phyloP scores from a whole-genome alignment of 2,888 invertebrate species.

The Leptogaster cylindrica region DNA sequence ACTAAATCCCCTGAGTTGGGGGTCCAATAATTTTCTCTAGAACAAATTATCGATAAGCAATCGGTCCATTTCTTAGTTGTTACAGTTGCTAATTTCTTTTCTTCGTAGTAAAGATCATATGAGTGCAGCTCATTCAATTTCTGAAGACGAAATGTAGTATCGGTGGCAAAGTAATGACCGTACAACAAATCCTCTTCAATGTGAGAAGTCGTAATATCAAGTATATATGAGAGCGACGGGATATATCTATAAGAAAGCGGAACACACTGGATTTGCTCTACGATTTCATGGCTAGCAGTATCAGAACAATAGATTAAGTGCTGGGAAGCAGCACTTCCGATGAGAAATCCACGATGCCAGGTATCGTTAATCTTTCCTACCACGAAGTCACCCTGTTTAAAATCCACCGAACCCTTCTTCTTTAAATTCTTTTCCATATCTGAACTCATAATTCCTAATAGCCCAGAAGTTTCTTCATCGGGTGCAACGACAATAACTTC shows the following conservation, averaged over 20 bases:
- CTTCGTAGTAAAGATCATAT: constrained; percentile 6
- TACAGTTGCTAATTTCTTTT: constrained; percentile 1
- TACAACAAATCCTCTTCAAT: too few species aligned
- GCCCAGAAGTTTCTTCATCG: background rate
- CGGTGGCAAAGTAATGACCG: too few species aligned
- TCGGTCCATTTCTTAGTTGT: constrained; percentile 2
- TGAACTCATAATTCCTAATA: background rate
- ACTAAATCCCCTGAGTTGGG: constrained; percentile 14
- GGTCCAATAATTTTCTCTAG: background rate
- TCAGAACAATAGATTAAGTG: constrained; percentile 50
- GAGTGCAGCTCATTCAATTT: too few species aligned
- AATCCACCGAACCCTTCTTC: background rate
- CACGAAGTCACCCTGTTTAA: constrained; percentile 49
- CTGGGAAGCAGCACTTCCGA: too few species aligned
- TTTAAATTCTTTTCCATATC: background rate
- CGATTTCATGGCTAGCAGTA: constrained; percentile 49
- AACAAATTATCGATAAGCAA: too few species aligned
- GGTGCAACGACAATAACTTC: background rate
- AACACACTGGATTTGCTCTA: constrained; percentile 49
- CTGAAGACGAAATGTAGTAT: too few species aligned
- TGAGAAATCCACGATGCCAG: too few species aligned
- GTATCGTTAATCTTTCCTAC: constrained; percentile 47
- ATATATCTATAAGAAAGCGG: too few species aligned
- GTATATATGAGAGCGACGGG: too few species aligned
- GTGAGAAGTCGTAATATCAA: too few species aligned